Percentiles rank a stretch among this genome's conserved stretches.
These are phyloP conservation scores for Aelia acuminata DNA, from an alignment of 2,888 invertebrate species.

Conservation along the genomic window DNA sequence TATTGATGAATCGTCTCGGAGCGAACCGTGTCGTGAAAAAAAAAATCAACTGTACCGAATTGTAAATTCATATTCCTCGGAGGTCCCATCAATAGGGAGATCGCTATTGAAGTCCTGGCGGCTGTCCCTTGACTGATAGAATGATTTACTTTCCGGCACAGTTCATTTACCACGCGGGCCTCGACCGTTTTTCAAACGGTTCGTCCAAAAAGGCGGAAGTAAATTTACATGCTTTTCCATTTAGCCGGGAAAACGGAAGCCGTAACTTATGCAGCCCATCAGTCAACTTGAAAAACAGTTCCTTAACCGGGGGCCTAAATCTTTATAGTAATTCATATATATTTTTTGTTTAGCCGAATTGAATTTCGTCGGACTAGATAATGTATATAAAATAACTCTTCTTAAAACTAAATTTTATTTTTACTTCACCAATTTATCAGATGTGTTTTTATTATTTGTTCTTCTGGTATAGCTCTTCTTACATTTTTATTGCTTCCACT, in stretches of 20 bases:
- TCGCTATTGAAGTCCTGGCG: background rate
- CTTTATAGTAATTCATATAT: background rate
- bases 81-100: background rate
- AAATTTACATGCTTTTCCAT: constrained; percentile 44
- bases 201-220: constrained; percentile 43
- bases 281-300: constrained; percentile 29
- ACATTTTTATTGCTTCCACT: too few species aligned
- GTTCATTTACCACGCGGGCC: constrained; percentile 11
- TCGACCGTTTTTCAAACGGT: background rate
- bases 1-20: too few species aligned
- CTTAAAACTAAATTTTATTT: too few species aligned
- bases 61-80: background rate
- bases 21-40: too few species aligned
- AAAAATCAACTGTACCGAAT: background rate
- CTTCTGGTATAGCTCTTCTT: too few species aligned
- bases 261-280: constrained; percentile 39
- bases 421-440: too few species aligned
- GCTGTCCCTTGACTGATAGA: constrained; percentile 14
- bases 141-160: constrained; percentile 33
- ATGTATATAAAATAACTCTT: too few species aligned
- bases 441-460: too few species aligned
- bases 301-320: background rate
- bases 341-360: background rate
- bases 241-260: constrained; percentile 40
- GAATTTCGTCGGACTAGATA: background rate